Conservation (phyloP, 1,140 invertebrate genomes). For the Ephestia elutella region DNA sequence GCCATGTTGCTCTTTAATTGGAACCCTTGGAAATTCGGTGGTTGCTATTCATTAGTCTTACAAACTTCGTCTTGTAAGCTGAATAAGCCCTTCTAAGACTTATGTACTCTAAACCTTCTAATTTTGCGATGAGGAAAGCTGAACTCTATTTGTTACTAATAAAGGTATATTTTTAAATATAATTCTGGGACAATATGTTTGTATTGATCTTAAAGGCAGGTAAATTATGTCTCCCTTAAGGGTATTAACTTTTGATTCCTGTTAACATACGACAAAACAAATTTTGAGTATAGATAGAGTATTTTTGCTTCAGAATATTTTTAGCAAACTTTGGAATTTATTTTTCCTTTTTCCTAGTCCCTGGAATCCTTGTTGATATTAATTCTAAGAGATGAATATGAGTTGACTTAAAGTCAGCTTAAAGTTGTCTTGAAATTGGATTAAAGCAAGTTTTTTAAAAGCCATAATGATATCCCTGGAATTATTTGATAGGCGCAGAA, state of each 20-base stretch:
- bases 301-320: too few relatives aligned
- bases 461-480: too few relatives aligned
- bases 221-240: background rate
- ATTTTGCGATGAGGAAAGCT: background rate
- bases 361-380: too few relatives aligned
- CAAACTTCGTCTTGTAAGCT: constrained; percentile 7
- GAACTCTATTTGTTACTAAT: background rate
- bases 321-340: too few relatives aligned
- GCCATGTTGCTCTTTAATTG: constrained; percentile 27
- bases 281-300: too few relatives aligned
- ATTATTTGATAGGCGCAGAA: too few relatives aligned
- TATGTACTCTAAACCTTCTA: background rate
- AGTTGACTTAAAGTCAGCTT: too few relatives aligned
- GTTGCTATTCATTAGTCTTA: constrained; percentile 7
- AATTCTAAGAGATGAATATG: too few relatives aligned
- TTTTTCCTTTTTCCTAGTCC: too few relatives aligned
- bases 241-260: background rate
- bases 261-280: background rate
- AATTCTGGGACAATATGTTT: background rate
- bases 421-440: too few relatives aligned
- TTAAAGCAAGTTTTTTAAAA: too few relatives aligned
- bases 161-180: background rate
- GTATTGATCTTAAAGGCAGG: constrained; percentile 7
- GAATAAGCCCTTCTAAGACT: constrained; percentile 10
- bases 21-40: constrained; percentile 18